Base-by-base conservation (phyloP, 2,113 vertebrate genomes). In the Phyllopteryx taeniolatus region DNA sequence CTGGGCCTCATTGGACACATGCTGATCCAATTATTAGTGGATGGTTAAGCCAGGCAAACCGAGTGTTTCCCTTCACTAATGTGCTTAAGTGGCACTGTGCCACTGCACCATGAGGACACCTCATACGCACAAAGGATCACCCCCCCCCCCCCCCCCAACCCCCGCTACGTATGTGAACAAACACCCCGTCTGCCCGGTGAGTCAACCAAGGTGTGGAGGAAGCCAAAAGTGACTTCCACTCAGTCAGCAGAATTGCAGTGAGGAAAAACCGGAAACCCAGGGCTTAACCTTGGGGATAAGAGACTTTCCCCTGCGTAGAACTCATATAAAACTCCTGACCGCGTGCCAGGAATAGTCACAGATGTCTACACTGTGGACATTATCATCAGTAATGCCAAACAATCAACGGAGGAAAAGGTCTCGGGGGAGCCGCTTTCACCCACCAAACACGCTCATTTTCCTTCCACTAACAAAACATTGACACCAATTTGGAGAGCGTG, bases 1-100 rank as follows among this genome's bases (percentile, higher is more conserved):
- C 76, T 4, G 63, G 77, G 74, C 82, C 79, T 81, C 73, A 39
- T 70, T 27, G 33, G 80, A 88, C 75, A 75, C 81, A 89, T 6
- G 19, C 73, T 90, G 86, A 91, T 91, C 87, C 80, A 86, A 80
- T 91, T 90, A 90, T 85, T 77, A 61, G 79, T 72, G 79, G 75
- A 79, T 75, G 83, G 87, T 68, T 81, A 46, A 81, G 66, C 69
- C 3, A 59, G 86, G 90, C 85, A 82, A 89, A 83, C 88, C 88
- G 79, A 76, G 87, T 84, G 86, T 83, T 88, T 86, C 84, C 86
- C 79, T 64, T 82, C 67, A 75, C 72, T 83, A 80, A 91, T 87
- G 80, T 88, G 84, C 85, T 90, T 86, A 84, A 84, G 76, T 78
- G 85, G 78, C 79, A 63, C 74, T 62, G 51, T 62, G 85, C 79